phyloP scores from a whole-genome alignment of 2,888 invertebrate species.

The Leptopilina drosophilae region DNA sequence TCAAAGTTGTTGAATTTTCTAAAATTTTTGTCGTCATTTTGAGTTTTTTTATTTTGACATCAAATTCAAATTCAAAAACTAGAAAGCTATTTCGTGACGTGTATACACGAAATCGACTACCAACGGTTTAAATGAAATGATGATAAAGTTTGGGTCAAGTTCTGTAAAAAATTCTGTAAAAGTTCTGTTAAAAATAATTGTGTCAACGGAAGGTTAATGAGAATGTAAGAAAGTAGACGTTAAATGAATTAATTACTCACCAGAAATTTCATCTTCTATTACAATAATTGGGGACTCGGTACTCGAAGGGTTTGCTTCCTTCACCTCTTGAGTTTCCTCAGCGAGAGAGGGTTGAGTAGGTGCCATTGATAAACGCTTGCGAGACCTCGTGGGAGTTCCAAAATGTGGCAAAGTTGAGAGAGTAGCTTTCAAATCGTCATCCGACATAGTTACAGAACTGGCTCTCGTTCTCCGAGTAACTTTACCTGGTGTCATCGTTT shows the following conservation, averaged over 20 bases:
- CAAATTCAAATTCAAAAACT: too few relatives aligned
- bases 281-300: neutral
- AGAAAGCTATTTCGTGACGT: too few relatives aligned
- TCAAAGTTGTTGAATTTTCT: too few relatives aligned
- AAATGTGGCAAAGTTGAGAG: neutral
- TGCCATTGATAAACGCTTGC: neutral
- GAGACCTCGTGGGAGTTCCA: neutral
- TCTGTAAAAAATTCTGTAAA: too few relatives aligned
- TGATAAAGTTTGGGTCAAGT: too few relatives aligned
- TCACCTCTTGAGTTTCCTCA: neutral
- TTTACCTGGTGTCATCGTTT: slow-evolving; percentile 27
- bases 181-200: too few relatives aligned
- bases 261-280: slow-evolving; percentile 11
- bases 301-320: neutral
- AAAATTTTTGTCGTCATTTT: too few relatives aligned
- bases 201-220: neutral
- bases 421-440: neutral
- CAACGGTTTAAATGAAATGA: too few relatives aligned
- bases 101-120: too few relatives aligned
- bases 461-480: slow-evolving; percentile 12
- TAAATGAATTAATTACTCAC: neutral
- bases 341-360: slow-evolving; percentile 22
- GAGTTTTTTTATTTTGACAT: too few relatives aligned
- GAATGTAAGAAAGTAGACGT: neutral
- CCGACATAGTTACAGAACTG: neutral